A percentile compares a stretch with the other conserved stretches of the same genome.
Conservation (phyloP, 2,888 invertebrate species). For the Argyresthia albistria region DNA sequence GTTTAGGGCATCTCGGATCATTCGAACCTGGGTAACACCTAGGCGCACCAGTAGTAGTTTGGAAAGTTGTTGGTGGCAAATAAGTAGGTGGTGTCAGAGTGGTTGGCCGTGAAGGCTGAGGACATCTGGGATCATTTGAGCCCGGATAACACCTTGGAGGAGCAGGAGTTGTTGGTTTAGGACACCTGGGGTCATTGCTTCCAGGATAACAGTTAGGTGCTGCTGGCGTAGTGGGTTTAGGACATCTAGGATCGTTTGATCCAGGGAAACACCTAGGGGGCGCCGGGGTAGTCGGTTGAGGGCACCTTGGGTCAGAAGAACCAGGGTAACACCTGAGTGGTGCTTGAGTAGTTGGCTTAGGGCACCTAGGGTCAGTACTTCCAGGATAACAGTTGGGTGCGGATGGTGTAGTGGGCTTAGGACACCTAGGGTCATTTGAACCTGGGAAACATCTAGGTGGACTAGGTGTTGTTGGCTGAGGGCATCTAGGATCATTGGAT, state of each 20-base stretch:
- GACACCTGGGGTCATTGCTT: constrained; percentile 24
- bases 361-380: constrained; percentile 21
- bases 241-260: constrained; percentile 15
- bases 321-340: constrained; percentile 24
- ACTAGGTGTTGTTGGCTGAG: constrained; percentile 18
- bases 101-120: constrained; percentile 29
- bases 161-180: constrained; percentile 15
- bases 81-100: constrained; percentile 17
- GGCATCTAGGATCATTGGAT: constrained; percentile 27
- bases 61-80: constrained; percentile 20
- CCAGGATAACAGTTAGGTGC: constrained; percentile 17
- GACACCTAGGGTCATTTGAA: constrained; percentile 16
- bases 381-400: constrained; percentile 31
- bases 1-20: constrained; percentile 18
- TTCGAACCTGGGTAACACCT: constrained; percentile 29
- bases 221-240: constrained; percentile 12
- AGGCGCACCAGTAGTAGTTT: constrained; percentile 10
- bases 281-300: constrained; percentile 16
- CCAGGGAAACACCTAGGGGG: constrained; percentile 17
- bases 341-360: constrained; percentile 16
- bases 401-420: constrained; percentile 14
- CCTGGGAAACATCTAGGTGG: constrained; percentile 19
- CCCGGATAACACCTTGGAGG: constrained; percentile 24
- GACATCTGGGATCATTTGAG: constrained; percentile 21
- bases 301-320: constrained; percentile 28